Evolutionary conservation across 2,888 invertebrate genomes (phyloP).

Genomic region (Platycheirus rosarum): DNA sequence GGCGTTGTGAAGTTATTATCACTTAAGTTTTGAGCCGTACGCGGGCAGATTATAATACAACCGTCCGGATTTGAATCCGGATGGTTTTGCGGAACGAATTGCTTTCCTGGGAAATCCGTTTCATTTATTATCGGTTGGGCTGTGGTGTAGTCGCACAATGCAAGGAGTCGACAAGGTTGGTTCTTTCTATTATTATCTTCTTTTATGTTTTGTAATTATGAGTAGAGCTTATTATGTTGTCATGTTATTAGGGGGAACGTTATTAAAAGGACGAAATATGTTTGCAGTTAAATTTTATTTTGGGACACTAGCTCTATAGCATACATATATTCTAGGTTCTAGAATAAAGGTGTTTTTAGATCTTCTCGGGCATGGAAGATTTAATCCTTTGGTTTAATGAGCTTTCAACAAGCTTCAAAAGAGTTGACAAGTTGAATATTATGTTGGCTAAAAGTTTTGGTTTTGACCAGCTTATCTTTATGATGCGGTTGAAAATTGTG

Average conservation of each 20-base stretch:
- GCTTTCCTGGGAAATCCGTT: conserved; percentile 53
- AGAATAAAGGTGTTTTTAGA: conserved; percentile 4
- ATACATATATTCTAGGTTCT: not conserved
- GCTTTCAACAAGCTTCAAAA: conserved; percentile 15
- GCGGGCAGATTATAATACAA: not conserved
- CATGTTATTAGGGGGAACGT: conserved; percentile 27
- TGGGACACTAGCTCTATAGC: not conserved
- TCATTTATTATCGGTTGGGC: conserved; percentile 60
- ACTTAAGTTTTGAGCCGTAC: conserved; percentile 64
- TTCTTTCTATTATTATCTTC: conserved; percentile 5
- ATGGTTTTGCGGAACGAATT: conserved; percentile 11
- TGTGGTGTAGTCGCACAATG: conserved; percentile 2
- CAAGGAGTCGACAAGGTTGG: conserved; percentile 9
- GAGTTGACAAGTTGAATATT: conserved; percentile 29
- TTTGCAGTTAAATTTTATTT: conserved; percentile 11
- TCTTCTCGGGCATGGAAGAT: not conserved
- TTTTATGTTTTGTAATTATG: conserved; percentile 51
- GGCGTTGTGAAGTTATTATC: conserved; percentile 66
- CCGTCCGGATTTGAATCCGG: not conserved
- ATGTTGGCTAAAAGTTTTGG: conserved; percentile 14
- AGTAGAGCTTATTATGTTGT: conserved; percentile 51
- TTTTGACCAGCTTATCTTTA: not conserved
- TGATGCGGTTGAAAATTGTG: conserved; percentile 1
- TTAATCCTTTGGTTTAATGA: conserved; percentile 29
- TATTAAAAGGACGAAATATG: conserved; percentile 33